phyloP scores from a whole-genome alignment of 2,113 vertebrate genomes.

The Nestor notabilis region DNA sequence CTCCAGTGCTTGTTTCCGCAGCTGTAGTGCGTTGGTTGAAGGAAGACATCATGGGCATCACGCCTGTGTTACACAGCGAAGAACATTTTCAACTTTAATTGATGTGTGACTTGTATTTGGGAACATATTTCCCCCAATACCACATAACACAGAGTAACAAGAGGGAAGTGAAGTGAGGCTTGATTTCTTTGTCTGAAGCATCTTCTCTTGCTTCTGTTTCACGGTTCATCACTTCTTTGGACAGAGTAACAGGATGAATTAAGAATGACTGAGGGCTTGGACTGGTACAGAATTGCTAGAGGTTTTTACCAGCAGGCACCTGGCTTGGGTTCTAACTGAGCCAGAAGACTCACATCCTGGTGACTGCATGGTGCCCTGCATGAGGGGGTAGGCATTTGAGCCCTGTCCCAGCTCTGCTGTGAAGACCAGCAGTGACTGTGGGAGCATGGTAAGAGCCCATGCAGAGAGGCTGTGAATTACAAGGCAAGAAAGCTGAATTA shows the following conservation, averaged over 20 bases:
- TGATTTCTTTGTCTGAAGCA: background rate
- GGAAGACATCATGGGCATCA: background rate
- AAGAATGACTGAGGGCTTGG: background rate
- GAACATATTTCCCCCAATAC: background rate
- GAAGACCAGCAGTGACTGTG: background rate
- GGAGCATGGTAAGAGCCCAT: background rate
- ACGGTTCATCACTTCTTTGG: background rate
- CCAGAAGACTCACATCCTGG: background rate
- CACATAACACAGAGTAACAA: rapidly evolving
- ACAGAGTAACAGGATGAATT: background rate
- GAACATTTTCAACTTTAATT: background rate
- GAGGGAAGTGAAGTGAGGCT: background rate
- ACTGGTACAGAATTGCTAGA: background rate
- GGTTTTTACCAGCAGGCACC: background rate
- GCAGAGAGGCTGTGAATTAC: background rate
- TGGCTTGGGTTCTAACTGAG: background rate
- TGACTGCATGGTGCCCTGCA: background rate
- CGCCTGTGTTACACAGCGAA: background rate
- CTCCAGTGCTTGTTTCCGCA: background rate
- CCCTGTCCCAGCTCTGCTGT: background rate
- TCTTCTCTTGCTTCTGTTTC: background rate
- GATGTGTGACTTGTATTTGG: background rate
- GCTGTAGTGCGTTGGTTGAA: background rate
- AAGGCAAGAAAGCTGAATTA: background rate
- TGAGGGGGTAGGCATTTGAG: background rate